Evolutionary conservation across 2,888 invertebrate genomes (phyloP), one percentile per base, ranked within the genome.

Genomic region (Rambutsinella grinnellia): DNA sequence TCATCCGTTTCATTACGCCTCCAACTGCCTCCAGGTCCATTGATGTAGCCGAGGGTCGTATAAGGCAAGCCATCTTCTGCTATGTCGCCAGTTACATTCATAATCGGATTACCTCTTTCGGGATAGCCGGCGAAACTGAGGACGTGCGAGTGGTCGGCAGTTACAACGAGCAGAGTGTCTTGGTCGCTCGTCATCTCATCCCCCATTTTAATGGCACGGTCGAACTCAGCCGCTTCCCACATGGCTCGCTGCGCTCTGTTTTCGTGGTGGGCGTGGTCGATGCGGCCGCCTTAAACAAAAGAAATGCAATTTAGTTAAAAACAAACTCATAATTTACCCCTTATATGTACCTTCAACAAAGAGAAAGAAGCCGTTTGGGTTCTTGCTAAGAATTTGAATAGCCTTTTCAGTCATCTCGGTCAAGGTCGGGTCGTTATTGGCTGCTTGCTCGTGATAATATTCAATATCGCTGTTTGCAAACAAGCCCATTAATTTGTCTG

Each of bases 151-250:
- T 94, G 94, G 86, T 94, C 94, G 0, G 93, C 89, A 0, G 91
- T 93, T 13, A 93, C 94, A 0, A 95, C 90, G 24, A 94, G 91
- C 1, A 95, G 86, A 0, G 95, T 95, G 26, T 95, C 93, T 21
- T 76, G 68, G 65, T 88, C 88, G 17, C 61, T 8, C 0, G 92
- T 92, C 79, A 93, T 84, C 2, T 88, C 85, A 63, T 88, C 85
- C 0, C 93, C 92, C 82, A 87, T 88, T 77, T 89, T 85, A 15
- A 93, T 89, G 0, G 95, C 93, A 81, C 91, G 89, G 44, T 92
- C 90, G 85, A 94, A 91, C 84, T 93, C 92, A 0, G 93, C 89
- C 0, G 94, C 93, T 85, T 96, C 96, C 81, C 92, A 91, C 6
- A 96, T 86, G 0, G 96, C 93, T 36, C 90, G 88, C 46, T 88